A percentile compares a stretch with the other conserved stretches of the same genome.
These are phyloP conservation scores for Pseudomugil gertrudae DNA, from an alignment of 2,797 vertebrate species.

Conservation along the genomic window DNA sequence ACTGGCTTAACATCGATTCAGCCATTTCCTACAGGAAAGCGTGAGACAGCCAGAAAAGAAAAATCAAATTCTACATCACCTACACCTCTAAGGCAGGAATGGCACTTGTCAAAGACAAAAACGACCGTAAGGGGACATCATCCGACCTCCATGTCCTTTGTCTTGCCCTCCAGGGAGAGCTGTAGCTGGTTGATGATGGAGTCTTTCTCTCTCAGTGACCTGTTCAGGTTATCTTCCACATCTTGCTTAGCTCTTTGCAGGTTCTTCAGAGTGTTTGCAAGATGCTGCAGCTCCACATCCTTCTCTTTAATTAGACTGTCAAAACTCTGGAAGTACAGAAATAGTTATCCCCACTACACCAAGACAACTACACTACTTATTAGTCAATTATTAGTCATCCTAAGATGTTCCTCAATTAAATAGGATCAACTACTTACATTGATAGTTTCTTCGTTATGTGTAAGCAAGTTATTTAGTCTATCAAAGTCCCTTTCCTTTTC, in stretches of 20 bases:
- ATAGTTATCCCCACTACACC: background rate
- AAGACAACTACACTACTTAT: background rate
- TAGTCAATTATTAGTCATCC: background rate
- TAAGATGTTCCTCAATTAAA: background rate
- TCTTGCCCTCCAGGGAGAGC: constrained; percentile 81
- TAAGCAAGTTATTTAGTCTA: constrained; percentile 80
- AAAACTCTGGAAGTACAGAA: constrained; percentile 79
- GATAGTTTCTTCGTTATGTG: constrained; percentile 78
- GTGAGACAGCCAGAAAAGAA: background rate
- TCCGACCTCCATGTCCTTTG: constrained; percentile 87
- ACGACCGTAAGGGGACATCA: background rate
- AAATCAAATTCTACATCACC: background rate
- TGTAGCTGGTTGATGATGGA: constrained; percentile 85
- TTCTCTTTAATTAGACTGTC: constrained; percentile 86
- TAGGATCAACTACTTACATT: constrained; percentile 68
- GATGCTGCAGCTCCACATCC: constrained; percentile 86
- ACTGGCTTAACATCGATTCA: constrained; percentile 73
- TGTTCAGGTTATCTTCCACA: constrained; percentile 84
- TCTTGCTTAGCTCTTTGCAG: constrained; percentile 86
- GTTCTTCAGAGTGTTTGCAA: constrained; percentile 83
- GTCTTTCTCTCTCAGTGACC: constrained; percentile 84
- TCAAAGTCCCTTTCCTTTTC: constrained; percentile 85
- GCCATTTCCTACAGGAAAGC: constrained; percentile 76
- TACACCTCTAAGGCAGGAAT: background rate
- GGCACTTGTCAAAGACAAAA: background rate